Conservation (phyloP, 2,888 invertebrate species). For the Ophion ellenae region DNA sequence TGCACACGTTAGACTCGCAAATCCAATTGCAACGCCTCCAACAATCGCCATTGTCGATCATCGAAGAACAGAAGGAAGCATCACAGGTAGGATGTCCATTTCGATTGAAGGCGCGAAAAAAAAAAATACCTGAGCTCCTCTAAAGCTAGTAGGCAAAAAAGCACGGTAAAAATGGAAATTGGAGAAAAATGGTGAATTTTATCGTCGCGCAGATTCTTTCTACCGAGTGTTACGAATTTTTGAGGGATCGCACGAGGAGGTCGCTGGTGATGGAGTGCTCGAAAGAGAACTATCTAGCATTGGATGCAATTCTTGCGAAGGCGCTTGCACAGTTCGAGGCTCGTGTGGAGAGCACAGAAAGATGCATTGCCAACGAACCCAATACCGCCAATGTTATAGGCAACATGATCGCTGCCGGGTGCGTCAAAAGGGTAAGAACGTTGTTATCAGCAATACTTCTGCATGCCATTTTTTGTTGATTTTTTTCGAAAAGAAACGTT, state of each 20-base stretch:
- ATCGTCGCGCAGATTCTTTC: neutral
- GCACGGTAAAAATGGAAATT: neutral
- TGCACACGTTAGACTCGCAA: neutral
- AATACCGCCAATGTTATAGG: neutral
- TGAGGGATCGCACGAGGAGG: too few relatives aligned
- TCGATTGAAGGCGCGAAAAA: neutral
- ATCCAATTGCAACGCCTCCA: neutral
- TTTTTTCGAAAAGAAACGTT: too few relatives aligned
- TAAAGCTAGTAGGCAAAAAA: neutral
- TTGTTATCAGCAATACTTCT: constrained; percentile 3
- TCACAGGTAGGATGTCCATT: neutral
- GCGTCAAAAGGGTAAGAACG: constrained; percentile 40
- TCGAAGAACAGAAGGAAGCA: neutral
- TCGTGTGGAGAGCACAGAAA: too few relatives aligned
- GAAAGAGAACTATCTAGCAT: neutral
- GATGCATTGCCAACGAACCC: neutral
- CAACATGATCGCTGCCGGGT: neutral
- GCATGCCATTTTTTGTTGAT: too few relatives aligned
- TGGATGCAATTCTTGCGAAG: neutral
- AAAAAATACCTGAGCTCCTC: neutral
- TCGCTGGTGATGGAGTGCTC: neutral
- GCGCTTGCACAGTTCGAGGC: neutral
- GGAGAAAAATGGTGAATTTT: neutral
- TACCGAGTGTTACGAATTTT: neutral
- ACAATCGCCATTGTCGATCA: neutral